Evolutionary conservation across 1,140 invertebrate genomes (phyloP), one percentile per base, ranked within the genome.

Genomic region (Paraescarpia echinospica): DNA sequence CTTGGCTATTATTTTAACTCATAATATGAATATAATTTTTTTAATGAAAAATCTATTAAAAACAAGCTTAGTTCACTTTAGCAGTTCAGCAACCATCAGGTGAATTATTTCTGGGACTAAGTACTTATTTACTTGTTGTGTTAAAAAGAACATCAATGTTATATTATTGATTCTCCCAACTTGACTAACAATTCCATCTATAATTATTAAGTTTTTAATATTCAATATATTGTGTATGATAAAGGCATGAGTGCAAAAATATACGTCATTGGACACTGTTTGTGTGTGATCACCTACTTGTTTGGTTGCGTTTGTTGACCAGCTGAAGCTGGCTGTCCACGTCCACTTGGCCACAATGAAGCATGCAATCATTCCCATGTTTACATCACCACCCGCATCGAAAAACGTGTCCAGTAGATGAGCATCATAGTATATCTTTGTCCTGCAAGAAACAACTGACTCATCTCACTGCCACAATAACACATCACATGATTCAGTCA

Each of bases 361-460:
- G 91, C 51, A 93, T 9, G 89, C 41, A 34, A 93, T 41, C 91
- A 93, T 51, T 33, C 34, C 91, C 41, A 89, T 88, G 33, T 92
- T 93, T 8, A 92, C 91, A 41, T 93, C 91, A 14, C 93, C 93
- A 92, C 93, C 93, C n/a, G 93, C 91, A 89, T 93, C 93, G 41
- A 93, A 93, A 89, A 89, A 93, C 33, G 93, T 93, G 35, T 93
- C 93, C 22, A 93, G 51, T 34, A 92, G 59, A 51, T 93, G 93
- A 1, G 77, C 48, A 89, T 93, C 93, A 22, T 77, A 89, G 88
- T 93, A 93, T 33, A 93, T 89, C 34, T 91, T 91, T 33, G 92
- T 59, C 90, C 92, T 93, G 89, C 41, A 92, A 92, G n/a, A 27
- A 34, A 92, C 34, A 33, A 41, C 48, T 22, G 18, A 31, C 33